Evolutionary conservation across 2,797 vertebrate genomes (phyloP).

Genomic region (Gallinago stenura): DNA sequence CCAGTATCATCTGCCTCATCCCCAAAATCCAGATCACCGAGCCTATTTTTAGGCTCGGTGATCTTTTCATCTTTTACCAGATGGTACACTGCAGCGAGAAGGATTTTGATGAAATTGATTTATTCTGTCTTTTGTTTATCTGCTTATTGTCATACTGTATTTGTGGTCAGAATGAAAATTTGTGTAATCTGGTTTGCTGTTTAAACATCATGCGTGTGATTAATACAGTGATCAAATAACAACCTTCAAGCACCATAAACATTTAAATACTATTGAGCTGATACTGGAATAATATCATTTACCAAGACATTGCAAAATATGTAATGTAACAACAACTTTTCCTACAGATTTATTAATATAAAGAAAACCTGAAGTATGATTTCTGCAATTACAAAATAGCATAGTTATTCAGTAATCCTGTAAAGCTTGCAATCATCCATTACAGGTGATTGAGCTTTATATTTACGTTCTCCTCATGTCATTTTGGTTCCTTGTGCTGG

Average conservation of each 20-base stretch:
- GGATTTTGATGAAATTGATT: not conserved
- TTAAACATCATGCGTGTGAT: not conserved
- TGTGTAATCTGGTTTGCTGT: slow-evolving; percentile 17
- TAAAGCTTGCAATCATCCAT: not conserved
- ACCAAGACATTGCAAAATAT: not conserved
- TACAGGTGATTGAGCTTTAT: not conserved
- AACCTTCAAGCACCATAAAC: not conserved
- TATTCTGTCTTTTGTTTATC: slow-evolving; percentile 8
- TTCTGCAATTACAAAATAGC: not conserved
- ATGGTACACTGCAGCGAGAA: not conserved
- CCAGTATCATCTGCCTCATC: too few species aligned
- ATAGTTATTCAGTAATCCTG: not conserved
- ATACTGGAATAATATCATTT: not conserved
- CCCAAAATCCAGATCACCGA: too few species aligned
- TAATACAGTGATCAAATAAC: slow-evolving; percentile 1
- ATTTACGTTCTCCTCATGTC: not conserved
- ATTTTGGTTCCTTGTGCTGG: not conserved
- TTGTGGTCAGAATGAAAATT: slow-evolving; percentile 39
- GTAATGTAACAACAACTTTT: not conserved
- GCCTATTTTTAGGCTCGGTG: too few species aligned
- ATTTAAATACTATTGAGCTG: not conserved
- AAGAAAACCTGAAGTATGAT: not conserved
- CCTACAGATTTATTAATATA: not conserved
- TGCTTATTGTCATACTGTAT: not conserved
- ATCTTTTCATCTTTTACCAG: not conserved